A percentile compares a stretch with the other conserved stretches of the same genome.
Conservation (phyloP, 2,113 vertebrate species). For the Cavia aperea region DNA sequence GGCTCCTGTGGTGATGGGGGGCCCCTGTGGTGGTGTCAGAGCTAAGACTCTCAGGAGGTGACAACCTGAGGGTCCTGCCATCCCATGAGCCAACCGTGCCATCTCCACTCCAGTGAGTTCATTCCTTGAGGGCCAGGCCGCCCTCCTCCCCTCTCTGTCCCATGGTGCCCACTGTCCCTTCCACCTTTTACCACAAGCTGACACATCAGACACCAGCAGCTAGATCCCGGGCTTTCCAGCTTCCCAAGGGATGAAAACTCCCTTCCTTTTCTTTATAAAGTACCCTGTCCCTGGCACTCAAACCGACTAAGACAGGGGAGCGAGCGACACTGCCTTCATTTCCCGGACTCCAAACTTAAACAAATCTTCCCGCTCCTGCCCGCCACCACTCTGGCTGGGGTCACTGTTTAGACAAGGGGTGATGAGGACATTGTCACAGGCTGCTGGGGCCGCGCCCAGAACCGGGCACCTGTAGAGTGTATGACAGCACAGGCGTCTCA, state of each 20-base stretch:
- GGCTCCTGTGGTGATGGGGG: too few species aligned
- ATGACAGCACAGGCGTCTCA: background rate
- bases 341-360: background rate
- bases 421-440: background rate
- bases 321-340: background rate
- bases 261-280: background rate
- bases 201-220: background rate
- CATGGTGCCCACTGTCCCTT: too few species aligned
- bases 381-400: background rate
- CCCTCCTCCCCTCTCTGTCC: too few species aligned
- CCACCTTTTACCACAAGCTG: background rate
- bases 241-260: background rate
- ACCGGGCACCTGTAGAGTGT: too few species aligned
- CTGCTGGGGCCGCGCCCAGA: background rate
- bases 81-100: too few species aligned
- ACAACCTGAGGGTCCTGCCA: too few species aligned
- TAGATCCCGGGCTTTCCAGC: background rate
- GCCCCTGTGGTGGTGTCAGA: too few species aligned
- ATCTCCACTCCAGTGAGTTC: too few species aligned
- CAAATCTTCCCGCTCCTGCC: background rate
- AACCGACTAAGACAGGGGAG: background rate
- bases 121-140: too few species aligned
- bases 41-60: too few species aligned
- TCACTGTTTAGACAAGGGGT: background rate
- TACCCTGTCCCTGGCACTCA: background rate